These are phyloP conservation scores for Progne subis DNA, from an alignment of 2,113 vertebrate species.

Conservation along the genomic window DNA sequence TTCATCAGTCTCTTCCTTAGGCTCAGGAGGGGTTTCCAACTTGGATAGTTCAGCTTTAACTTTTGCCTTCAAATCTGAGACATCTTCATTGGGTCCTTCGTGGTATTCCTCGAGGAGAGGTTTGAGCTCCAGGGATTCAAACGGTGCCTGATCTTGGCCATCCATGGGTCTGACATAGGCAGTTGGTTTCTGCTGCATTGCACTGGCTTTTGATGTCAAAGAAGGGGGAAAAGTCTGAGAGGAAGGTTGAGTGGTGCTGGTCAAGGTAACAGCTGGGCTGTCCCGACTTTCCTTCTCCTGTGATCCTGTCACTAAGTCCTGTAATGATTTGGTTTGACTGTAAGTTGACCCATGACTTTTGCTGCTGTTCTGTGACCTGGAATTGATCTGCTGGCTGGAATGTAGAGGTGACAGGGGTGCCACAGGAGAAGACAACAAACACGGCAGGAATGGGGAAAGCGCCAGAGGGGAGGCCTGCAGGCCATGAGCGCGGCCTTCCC, in stretches of 20 bases:
- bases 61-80: conserved; percentile 74
- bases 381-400: conserved; percentile 79
- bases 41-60: conserved; percentile 79
- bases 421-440: conserved; percentile 77
- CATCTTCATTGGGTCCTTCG: conserved; percentile 72
- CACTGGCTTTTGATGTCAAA: conserved; percentile 82
- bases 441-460: conserved; percentile 67
- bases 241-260: conserved; percentile 72
- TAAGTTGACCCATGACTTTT: conserved; percentile 57
- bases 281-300: conserved; percentile 70
- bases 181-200: conserved; percentile 90
- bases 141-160: conserved; percentile 88
- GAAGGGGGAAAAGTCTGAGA: conserved; percentile 83
- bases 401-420: conserved; percentile 77
- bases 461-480: conserved; percentile 20
- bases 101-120: conserved; percentile 76
- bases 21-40: conserved; percentile 78
- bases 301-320: conserved; percentile 31
- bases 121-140: conserved; percentile 87
- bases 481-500: conserved; percentile 29
- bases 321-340: conserved; percentile 42
- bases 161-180: conserved; percentile 97
- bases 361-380: conserved; percentile 60
- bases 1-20: conserved; percentile 69
- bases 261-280: conserved; percentile 43